phyloP scores from a whole-genome alignment of 2,113 vertebrate species.

The Leuciscus idus region DNA sequence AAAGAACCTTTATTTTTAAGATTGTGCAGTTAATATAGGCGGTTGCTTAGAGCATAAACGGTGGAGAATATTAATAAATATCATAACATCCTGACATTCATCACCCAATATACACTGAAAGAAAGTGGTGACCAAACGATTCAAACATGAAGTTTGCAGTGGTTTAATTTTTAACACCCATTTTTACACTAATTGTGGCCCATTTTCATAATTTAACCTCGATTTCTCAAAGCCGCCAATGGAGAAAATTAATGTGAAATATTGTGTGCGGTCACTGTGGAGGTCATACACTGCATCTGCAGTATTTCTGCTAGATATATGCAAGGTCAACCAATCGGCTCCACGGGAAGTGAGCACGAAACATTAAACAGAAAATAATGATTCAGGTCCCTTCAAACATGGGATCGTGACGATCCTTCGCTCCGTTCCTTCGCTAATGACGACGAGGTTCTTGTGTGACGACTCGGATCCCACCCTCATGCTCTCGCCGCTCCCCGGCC shows the following conservation, averaged over 20 bases:
- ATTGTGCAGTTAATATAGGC: neutral
- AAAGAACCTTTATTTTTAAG: too few relatives aligned
- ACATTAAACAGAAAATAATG: slow-evolving; percentile 54
- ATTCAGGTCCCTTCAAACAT: slow-evolving; percentile 4
- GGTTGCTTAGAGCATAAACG: neutral
- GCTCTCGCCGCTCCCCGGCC: neutral
- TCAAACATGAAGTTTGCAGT: neutral
- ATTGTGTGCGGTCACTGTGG: neutral
- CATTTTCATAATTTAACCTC: neutral
- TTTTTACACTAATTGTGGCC: neutral
- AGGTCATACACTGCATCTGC: neutral
- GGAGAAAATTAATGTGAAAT: neutral
- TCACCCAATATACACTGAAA: neutral
- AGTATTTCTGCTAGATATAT: slow-evolving; percentile 3
- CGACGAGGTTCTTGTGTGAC: neutral
- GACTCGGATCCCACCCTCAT: neutral
- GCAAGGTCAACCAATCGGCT: slow-evolving; percentile 26
- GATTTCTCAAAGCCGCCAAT: neutral
- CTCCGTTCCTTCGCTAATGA: slow-evolving; percentile 8
- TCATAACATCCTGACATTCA: neutral
- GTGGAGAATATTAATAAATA: neutral
- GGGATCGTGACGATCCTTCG: neutral
- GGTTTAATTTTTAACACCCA: neutral
- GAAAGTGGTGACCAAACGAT: neutral
- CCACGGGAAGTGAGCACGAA: slow-evolving; percentile 32